Percentiles rank a stretch among this genome's conserved stretches.
Conservation (phyloP, 2,888 invertebrate species). For the Tenthredo distinguenda region DNA sequence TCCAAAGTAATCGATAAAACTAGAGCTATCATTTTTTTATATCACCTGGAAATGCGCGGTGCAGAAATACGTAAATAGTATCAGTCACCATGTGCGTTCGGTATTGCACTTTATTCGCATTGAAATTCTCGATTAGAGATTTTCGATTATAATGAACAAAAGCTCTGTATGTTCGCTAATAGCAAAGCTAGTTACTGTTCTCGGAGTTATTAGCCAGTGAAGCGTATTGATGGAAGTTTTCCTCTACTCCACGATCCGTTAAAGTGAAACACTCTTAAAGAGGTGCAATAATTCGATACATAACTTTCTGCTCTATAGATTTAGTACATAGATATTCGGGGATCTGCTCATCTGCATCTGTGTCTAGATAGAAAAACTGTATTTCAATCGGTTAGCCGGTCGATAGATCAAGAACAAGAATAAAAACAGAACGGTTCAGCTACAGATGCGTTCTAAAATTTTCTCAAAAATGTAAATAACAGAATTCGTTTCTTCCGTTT, state of each 20-base stretch:
- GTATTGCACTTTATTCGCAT: neutral
- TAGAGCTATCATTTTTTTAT: neutral
- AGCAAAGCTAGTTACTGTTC: neutral
- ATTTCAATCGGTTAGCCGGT: neutral
- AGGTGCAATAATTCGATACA: neutral
- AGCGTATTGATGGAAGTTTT: neutral
- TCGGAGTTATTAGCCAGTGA: neutral
- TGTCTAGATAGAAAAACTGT: neutral
- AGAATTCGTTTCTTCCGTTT: neutral
- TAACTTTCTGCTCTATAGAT: neutral
- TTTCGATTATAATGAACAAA: neutral
- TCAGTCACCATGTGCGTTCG: neutral
- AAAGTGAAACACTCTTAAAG: neutral
- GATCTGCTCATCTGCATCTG: neutral
- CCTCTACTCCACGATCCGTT: neutral
- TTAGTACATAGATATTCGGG: neutral
- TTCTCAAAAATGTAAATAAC: too few relatives aligned
- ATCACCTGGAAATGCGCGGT: neutral
- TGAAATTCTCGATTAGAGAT: neutral
- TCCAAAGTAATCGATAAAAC: conserved; percentile 4
- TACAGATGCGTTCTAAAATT: neutral
- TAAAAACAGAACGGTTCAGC: neutral
- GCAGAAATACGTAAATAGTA: neutral
- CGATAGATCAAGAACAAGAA: neutral
- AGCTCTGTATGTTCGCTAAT: neutral